Evolutionary conservation across 2,888 invertebrate genomes (phyloP).

Genomic region (Nomada ferruginata): DNA sequence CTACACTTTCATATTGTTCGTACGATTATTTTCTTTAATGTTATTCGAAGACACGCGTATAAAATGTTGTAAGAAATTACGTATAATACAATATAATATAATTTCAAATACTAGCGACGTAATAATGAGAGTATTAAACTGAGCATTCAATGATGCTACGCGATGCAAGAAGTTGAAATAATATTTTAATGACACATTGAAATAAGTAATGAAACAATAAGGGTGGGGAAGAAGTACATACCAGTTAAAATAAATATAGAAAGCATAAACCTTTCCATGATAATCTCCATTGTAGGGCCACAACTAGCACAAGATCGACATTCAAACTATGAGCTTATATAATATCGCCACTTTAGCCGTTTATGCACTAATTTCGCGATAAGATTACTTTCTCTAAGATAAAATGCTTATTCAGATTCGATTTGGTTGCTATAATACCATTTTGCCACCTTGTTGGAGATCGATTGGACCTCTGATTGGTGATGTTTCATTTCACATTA

Average conservation of each 20-base stretch:
- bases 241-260: slow-evolving; percentile 1
- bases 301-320: neutral
- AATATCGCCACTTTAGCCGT: neutral
- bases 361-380: neutral
- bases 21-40: too few species aligned
- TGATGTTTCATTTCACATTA: too few species aligned
- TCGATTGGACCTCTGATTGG: too few species aligned
- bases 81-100: too few species aligned
- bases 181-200: too few species aligned
- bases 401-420: neutral
- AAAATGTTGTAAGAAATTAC: neutral
- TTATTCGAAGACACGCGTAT: too few species aligned
- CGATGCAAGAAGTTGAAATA: too few species aligned
- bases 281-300: neutral
- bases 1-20: neutral
- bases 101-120: too few species aligned
- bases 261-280: neutral
- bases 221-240: neutral
- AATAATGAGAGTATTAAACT: too few species aligned
- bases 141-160: too few species aligned
- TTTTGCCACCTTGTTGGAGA: neutral
- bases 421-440: neutral
- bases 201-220: neutral
- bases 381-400: slow-evolving; percentile 16
- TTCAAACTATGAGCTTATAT: neutral